These are phyloP conservation scores for Ypsolopha scabrella DNA, from an alignment of 2,888 invertebrate genomes.

Conservation along the genomic window DNA sequence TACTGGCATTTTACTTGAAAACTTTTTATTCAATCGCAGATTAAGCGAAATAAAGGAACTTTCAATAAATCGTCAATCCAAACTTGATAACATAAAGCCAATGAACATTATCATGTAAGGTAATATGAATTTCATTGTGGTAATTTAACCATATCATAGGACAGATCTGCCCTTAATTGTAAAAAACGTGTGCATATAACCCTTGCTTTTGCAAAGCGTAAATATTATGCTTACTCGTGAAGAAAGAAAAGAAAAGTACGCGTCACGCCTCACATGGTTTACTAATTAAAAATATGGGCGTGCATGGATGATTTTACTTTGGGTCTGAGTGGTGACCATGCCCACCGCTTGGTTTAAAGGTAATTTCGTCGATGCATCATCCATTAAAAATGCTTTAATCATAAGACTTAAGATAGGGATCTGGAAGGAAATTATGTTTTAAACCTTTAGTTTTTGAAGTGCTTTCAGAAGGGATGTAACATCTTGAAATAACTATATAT, in stretches of 20 bases:
- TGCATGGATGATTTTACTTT: slow-evolving; percentile 41
- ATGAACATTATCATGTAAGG: not conserved
- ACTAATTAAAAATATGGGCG: slow-evolving; percentile 47
- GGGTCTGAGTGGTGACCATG: slow-evolving; percentile 53
- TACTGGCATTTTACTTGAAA: too few relatives aligned
- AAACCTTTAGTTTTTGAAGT: slow-evolving; percentile 38
- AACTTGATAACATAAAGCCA: not conserved
- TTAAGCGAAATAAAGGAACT: too few relatives aligned
- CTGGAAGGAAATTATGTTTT: slow-evolving; percentile 26
- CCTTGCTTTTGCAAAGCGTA: slow-evolving; percentile 62
- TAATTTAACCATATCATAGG: not conserved
- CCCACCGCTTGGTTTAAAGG: slow-evolving; percentile 42
- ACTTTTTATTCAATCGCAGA: too few relatives aligned
- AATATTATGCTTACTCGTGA: slow-evolving; percentile 54
- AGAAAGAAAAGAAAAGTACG: slow-evolving; percentile 26
- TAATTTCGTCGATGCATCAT: slow-evolving; percentile 28
- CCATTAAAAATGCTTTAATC: slow-evolving; percentile 48
- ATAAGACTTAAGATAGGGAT: slow-evolving; percentile 37
- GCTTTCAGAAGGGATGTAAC: slow-evolving; percentile 62
- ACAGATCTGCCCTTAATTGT: not conserved
- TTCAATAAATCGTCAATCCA: too few relatives aligned
- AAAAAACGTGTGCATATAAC: slow-evolving; percentile 40
- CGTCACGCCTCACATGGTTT: slow-evolving; percentile 57
- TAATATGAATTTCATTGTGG: slow-evolving; percentile 1
- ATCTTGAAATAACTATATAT: slow-evolving; percentile 47